Percentiles rank a stretch among this genome's conserved stretches.
phyloP scores from a whole-genome alignment of 1,140 invertebrate genomes.

The Neoseiulus cucumeris region DNA sequence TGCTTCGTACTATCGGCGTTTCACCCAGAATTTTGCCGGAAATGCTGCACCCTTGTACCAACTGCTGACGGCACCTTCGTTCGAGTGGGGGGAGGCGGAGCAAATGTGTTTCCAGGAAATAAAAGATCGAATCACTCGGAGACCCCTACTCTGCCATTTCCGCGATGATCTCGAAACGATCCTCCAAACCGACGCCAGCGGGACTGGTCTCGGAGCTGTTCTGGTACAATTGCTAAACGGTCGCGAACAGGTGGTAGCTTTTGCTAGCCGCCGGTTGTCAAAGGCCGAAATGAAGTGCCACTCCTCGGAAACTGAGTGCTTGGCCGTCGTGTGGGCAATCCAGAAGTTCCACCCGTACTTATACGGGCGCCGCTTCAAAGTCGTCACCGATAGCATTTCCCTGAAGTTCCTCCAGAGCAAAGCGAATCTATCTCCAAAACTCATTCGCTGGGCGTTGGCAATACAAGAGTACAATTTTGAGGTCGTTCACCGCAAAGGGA shows the following conservation, averaged over 20 bases:
- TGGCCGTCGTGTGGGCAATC: no score
- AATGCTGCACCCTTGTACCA: no score
- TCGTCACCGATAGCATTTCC: no score
- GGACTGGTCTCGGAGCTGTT: constrained; percentile 19
- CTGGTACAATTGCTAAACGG: constrained; percentile 21
- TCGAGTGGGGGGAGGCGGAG: no score
- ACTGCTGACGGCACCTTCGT: no score
- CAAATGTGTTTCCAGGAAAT: no score
- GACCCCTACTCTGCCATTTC: no score
- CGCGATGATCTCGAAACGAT: no score
- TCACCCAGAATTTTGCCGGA: neutral
- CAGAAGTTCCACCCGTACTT: no score
- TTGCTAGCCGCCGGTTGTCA: constrained; percentile 3
- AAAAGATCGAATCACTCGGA: no score
- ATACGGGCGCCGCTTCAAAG: no score
- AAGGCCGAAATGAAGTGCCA: constrained; percentile 17
- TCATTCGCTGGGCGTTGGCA: constrained; percentile 19
- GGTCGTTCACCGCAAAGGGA: constrained; percentile 11
- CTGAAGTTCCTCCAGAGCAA: neutral
- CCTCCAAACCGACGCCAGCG: constrained; percentile 14
- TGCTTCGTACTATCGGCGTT: neutral
- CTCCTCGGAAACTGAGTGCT: constrained; percentile 13
- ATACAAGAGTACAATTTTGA: constrained; percentile 24
- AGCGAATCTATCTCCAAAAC: neutral
- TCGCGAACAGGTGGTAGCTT: constrained; percentile 19